Base-by-base conservation (phyloP, 2,113 vertebrate genomes). In the Seriola aureovittata region DNA sequence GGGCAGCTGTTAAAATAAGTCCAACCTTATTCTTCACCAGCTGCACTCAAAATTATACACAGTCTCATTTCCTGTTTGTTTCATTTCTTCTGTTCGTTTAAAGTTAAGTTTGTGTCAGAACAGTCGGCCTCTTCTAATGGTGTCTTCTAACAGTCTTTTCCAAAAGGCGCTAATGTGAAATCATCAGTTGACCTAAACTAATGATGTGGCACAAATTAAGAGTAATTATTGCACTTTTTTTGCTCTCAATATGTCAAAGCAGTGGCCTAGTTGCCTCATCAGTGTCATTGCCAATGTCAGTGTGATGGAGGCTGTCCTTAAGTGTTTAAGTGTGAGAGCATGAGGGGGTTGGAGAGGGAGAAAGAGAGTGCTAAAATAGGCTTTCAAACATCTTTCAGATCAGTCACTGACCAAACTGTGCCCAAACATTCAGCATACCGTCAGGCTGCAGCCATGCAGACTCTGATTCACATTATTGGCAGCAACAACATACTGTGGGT, bases 221-320 rank as follows among this genome's bases (percentile, higher is more conserved):
- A 91, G 75, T 65, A 70, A 76, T 74, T 84, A 89, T 88, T 58
- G 32, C 11, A 0, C 60, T 67, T 67, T 88, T 88, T 78, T 71
- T 88, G 92, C 84, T 90, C 92, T 90, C 90, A 91, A 92, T 93
- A 67, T 95, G 94, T 93, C 93, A 95, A 82, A 81, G 71, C 67
- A 32, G 74, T 84, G 91, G 86, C 92, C 88, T 80, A 83, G 72
- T 85, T 93, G 90, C 85, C 80, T 87, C 84, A 70, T 86, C 82
- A 81, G 78, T 81, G 86, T 75, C 70, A 69, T 68, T 84, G 75
- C 29, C 70, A 70, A 75, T 59, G 85, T 86, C 60, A 79, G 8
- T 25, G 64, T 84, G 80, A 92, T 66, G 70, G 74, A 81, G 74
- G 62, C 60, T 69, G 81, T 81, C 71, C 60, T 75, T 25, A 50